Percentiles rank a stretch among this genome's conserved stretches.
Conservation (phyloP, 2,888 invertebrate genomes). For the Hypercompe scribonia region DNA sequence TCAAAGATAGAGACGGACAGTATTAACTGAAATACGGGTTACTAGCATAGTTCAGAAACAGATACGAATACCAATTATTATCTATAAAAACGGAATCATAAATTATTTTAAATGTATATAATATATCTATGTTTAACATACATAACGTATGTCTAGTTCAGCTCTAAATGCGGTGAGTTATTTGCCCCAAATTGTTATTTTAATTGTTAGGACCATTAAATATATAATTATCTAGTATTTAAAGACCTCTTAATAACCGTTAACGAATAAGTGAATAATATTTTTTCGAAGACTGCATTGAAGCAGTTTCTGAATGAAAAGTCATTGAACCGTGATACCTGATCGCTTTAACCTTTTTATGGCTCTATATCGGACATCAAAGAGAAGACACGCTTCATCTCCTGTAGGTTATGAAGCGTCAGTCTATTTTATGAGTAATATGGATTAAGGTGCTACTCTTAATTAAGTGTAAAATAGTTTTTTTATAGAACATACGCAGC, state of each 20-base stretch:
- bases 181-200: too few species aligned
- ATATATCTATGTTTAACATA: too few species aligned
- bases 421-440: not conserved
- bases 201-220: not conserved
- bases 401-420: not conserved
- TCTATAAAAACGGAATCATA: too few species aligned
- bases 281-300: not conserved
- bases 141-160: too few species aligned
- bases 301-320: not conserved
- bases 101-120: too few species aligned
- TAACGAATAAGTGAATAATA: not conserved
- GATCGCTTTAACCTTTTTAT: not conserved
- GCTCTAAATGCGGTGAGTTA: too few species aligned
- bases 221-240: not conserved
- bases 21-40: too few species aligned
- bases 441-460: not conserved
- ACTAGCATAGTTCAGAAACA: too few species aligned
- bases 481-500: not conserved
- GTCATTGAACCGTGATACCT: not conserved
- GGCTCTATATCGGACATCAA: not conserved
- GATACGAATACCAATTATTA: too few species aligned
- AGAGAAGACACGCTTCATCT: not conserved
- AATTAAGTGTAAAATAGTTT: not conserved
- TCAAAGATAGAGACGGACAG: too few species aligned
- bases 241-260: too few species aligned